Percentiles rank a stretch among this genome's conserved stretches.
phyloP scores from a whole-genome alignment of 2,113 vertebrate species.

The Edolisoma coerulescens region DNA sequence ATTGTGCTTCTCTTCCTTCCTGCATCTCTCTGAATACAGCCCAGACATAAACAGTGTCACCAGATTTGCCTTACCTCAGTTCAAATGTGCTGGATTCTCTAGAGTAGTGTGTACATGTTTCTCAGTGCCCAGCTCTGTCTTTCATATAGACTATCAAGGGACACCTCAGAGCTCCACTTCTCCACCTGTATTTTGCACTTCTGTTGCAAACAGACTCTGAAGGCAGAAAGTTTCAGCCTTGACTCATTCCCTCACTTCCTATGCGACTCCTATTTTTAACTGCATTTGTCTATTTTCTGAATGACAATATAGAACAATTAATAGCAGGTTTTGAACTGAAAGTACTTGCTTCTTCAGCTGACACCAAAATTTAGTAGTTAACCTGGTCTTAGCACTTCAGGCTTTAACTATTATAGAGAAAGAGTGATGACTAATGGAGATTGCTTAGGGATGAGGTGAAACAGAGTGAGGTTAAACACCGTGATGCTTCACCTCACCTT shows the following conservation, averaged over 20 bases:
- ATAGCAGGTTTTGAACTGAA: neutral
- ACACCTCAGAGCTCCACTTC: neutral
- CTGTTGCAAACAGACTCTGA: neutral
- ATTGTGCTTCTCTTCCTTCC: neutral
- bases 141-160: neutral
- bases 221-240: neutral
- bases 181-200: neutral
- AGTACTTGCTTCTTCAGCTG: neutral
- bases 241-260: neutral
- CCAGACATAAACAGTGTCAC: neutral
- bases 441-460: neutral
- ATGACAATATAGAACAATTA: neutral
- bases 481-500: slow-evolving; percentile 33
- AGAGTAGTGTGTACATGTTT: fast-evolving
- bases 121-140: neutral
- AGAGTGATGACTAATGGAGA: neutral
- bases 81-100: neutral
- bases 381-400: neutral
- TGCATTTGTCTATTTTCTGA: neutral
- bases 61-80: neutral
- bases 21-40: neutral
- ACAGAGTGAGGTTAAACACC: neutral
- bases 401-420: neutral
- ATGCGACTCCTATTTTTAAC: neutral
- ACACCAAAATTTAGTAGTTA: neutral